Base-by-base conservation (phyloP, 64 coral and sea anemone species). In the Porites lutea region DNA sequence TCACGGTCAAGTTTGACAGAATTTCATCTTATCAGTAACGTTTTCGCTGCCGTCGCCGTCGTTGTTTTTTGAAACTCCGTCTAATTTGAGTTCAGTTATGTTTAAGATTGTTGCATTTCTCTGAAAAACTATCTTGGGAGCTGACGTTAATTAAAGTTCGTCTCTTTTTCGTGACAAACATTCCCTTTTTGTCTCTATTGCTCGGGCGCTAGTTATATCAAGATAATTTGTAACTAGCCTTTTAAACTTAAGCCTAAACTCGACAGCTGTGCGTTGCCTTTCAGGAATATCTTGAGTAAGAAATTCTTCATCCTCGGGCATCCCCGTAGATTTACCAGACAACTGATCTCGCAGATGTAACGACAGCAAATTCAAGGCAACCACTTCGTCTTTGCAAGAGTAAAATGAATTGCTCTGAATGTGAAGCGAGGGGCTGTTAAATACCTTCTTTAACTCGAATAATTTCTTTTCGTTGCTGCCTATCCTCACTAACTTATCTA, bases 361-460 rank as follows among this genome's bases (percentile, higher is more conserved):
- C 13, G 82, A 59, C 60, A 93, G 53, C 75, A 85, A 87, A 59
- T 93, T 93, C 47, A 93, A 79, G 3, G 91, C 91, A 21, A 93
- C 91, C n/a, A 93, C 91, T 67, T 93, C 91, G 18, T 77, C 72
- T 87, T 93, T 93, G 57, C 91, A 93, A n/a, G 91, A 93, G 72
- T 87, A 93, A 22, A 78, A 63, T 1, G 71, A 6, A n/a, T 77
- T 75, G 82, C 37, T 59, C 50, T 69, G 75, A 2, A 48, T 52
- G 72, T 93, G 65, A 79, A 93, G 47, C 18, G 83, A 78, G 14
- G 82, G 82, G 19, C 91, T 93, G 8, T 67, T 76, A 14, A 93
- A 87, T 45, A 78, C 59, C 53, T 87, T 76, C 72, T 93, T 93
- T 13, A 87, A 20, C 61, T 76, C 82, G 8, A 13, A 27, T 21